A percentile compares a stretch with the other conserved stretches of the same genome.
These are phyloP conservation scores for Phylloscopus collybita DNA, from an alignment of 2,797 vertebrate genomes.

Conservation along the genomic window DNA sequence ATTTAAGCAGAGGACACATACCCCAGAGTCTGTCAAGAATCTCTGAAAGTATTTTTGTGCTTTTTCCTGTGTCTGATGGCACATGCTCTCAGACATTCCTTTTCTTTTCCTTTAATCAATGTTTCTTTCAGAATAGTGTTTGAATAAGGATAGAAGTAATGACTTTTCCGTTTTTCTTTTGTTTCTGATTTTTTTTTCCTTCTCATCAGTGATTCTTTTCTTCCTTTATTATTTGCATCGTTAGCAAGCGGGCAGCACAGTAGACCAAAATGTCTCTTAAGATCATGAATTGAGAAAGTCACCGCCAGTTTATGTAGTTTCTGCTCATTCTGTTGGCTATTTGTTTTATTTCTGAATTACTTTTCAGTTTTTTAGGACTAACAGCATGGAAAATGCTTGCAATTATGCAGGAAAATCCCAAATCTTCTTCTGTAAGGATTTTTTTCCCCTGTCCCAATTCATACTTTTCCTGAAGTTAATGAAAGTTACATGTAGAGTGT, in stretches of 20 bases:
- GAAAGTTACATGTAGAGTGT: neutral
- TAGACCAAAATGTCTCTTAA: neutral
- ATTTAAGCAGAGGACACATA: neutral
- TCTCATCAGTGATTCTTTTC: neutral
- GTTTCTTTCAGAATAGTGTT: neutral
- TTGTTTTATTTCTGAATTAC: neutral
- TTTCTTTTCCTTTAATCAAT: neutral
- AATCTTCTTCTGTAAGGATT: neutral
- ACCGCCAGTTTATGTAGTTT: neutral
- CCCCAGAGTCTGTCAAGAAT: neutral
- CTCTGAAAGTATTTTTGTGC: neutral
- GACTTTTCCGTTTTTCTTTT: neutral
- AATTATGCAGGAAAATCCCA: neutral
- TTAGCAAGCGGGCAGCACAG: neutral
- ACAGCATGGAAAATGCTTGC: neutral
- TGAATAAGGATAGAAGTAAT: neutral
- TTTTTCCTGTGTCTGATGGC: neutral
- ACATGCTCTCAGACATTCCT: neutral
- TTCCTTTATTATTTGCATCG: neutral
- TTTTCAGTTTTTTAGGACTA: neutral
- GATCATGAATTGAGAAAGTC: neutral
- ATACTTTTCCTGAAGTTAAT: neutral
- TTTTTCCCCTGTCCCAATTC: neutral
- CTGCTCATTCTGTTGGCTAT: neutral
- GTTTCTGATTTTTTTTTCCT: neutral